Conservation (phyloP, 2,113 vertebrate species). For the Dryoscopus gambensis region DNA sequence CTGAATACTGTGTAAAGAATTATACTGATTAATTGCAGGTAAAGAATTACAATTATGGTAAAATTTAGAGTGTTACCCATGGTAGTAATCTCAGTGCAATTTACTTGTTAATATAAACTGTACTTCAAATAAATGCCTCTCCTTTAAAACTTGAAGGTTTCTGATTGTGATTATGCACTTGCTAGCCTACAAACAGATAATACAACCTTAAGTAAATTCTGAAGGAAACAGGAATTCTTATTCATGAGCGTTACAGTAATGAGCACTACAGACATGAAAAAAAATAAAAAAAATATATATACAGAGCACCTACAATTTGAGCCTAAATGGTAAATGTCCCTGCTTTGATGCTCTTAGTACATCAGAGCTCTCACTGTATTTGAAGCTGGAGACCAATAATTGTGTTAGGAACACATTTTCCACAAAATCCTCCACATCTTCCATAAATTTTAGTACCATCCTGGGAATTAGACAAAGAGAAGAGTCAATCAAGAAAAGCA, state of each 20-base stretch:
- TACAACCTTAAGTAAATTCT: neutral
- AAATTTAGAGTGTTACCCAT: neutral
- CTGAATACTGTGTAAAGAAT: neutral
- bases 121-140: neutral
- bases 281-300: neutral
- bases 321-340: neutral
- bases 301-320: conserved; percentile 47
- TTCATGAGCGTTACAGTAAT: neutral
- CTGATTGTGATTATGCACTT: neutral
- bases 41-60: neutral
- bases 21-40: neutral
- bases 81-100: neutral
- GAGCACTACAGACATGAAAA: neutral
- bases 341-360: neutral
- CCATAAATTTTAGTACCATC: conserved; percentile 92
- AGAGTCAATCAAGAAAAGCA: neutral
- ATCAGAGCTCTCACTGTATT: conserved; percentile 70
- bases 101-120: neutral
- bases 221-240: neutral
- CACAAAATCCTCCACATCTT: conserved; percentile 95
- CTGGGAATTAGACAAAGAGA: conserved; percentile 67
- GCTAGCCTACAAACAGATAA: neutral
- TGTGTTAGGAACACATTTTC: conserved; percentile 89
- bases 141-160: neutral
- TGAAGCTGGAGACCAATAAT: conserved; percentile 83